Percentiles rank a stretch among this genome's conserved stretches.
Evolutionary conservation across 2,888 invertebrate genomes (phyloP).

Genomic region (Melanotus villosus): DNA sequence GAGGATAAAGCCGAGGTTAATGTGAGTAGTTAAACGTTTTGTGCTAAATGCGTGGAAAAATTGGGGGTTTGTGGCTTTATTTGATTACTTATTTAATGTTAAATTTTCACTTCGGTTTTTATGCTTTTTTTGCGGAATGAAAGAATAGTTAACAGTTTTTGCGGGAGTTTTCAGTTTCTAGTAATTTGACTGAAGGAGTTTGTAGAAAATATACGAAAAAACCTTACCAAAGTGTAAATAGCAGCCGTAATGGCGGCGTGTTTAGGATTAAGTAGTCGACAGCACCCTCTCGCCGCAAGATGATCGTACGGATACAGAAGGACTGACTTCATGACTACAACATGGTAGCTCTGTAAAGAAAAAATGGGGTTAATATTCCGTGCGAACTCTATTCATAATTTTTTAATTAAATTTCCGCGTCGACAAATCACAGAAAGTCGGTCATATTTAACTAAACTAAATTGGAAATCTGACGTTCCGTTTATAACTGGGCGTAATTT

Average conservation of each 20-base stretch:
- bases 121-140: no score
- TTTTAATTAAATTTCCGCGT: constrained; percentile 1
- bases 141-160: no score
- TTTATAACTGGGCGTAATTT: constrained; percentile 16
- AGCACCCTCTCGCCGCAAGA: constrained; percentile 69
- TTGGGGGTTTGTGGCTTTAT: no score
- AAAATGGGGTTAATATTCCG: background rate
- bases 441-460: constrained; percentile 6
- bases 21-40: background rate
- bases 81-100: no score
- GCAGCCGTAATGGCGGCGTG: constrained; percentile 82
- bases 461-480: constrained; percentile 12
- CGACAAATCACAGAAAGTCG: background rate
- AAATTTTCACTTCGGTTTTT: no score
- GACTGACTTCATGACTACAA: constrained; percentile 70
- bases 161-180: no score
- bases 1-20: background rate
- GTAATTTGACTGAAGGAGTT: no score
- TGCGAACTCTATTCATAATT: background rate
- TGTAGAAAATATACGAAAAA: background rate
- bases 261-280: constrained; percentile 79
- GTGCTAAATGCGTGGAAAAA: no score
- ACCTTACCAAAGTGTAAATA: constrained; percentile 81
- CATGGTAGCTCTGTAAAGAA: constrained; percentile 51
- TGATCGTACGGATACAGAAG: constrained; percentile 71